Base-by-base conservation (phyloP, 1,140 invertebrate species). In the Tribolium castaneum region DNA sequence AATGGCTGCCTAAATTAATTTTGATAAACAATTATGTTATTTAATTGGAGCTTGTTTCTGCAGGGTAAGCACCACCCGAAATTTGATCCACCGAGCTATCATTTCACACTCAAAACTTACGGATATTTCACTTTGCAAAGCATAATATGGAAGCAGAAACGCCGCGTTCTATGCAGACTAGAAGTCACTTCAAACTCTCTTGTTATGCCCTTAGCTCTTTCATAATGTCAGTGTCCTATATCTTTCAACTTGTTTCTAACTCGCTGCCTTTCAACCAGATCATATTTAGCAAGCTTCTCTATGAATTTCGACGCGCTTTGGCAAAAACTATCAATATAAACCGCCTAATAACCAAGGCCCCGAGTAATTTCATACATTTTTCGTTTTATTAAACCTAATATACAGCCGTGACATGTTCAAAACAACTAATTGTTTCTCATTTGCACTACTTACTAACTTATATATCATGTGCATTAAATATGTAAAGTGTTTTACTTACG, bases 21-120 rank as follows among this genome's bases (percentile, higher is more conserved):
- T 66, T 66, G 59, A 66, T 66, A 66, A 66, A 66, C 59, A 66
- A 66, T 66, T 66, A 66, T 35, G 25, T 30, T 35, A 66, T 66
- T 66, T 66, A 66, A 66, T 59, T 59, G 16, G 16, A 30, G 54
- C 16, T 22, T 25, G 51, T 52, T 52, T 45, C 51, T 19, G 51
- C 51, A 13, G 14, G 2, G 51, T 52, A 52, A 52, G 51, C 51
- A 52, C 10, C 51, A 19, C 3, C 16, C 49, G 6, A 14, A 52
- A 52, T 52, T 52, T 13, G 39, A 45, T 10, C 7, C 39, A n/a
- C 6, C 39, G n/a, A 19, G 52, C 9, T 25, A 52, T 52, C 19
- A 54, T 54, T 52, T 45, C 22, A 51, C 45, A 73, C 39, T 30
- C 45, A 73, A 25, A 30, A 54, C 30, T 5, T 35, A 25, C 9